Base-by-base conservation (phyloP, 2,888 invertebrate species). In the Dryadula phaetusa region DNA sequence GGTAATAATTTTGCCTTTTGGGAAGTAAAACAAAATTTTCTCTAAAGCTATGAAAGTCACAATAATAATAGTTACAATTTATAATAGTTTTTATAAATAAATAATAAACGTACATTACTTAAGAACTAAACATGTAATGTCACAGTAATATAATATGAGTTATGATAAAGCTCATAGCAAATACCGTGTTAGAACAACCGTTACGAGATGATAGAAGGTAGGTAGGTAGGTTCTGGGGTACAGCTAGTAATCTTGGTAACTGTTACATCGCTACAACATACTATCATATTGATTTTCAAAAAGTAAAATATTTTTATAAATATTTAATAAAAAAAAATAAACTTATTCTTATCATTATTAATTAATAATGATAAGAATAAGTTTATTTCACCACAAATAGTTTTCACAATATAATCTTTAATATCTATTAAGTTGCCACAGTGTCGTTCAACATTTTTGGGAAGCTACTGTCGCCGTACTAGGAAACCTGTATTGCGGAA, bases 181-280 rank as follows among this genome's bases (percentile, higher is more conserved):
- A 63, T 64, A 44, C 58, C 56, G 66, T 84, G 83, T 81, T 81
- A 73, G 74, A 78, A 77, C 72, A 74, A 83, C 90, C 89, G 90
- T 89, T 89, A 87, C 71, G 53, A 71, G 78, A 79, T 88, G 86
- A 89, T 89, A 85, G 87, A 80, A 81, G 1, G 78, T 74, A 75
- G 74, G 85, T 85, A 86, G n/a, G n/a, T 85, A 82, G 82, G 81
- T 82, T 79, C 79, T 77, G 82, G 82, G 82, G 79, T 81, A 76
- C 76, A 74, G 72, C 76, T 77, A 79, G 80, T 80, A 84, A 85
- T 84, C 79, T 76, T 63, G 67, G 70, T 72, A 80, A 88, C 90
- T 85, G 89, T 88, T 88, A 88, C 77, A 78, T 79, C 79, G 81
- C 83, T 80, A 83, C 80, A 77, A 76, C 81, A 73, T 75, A 74